These are phyloP conservation scores for Seira sanloemensis DNA, from an alignment of 2,888 invertebrate genomes.

Conservation along the genomic window DNA sequence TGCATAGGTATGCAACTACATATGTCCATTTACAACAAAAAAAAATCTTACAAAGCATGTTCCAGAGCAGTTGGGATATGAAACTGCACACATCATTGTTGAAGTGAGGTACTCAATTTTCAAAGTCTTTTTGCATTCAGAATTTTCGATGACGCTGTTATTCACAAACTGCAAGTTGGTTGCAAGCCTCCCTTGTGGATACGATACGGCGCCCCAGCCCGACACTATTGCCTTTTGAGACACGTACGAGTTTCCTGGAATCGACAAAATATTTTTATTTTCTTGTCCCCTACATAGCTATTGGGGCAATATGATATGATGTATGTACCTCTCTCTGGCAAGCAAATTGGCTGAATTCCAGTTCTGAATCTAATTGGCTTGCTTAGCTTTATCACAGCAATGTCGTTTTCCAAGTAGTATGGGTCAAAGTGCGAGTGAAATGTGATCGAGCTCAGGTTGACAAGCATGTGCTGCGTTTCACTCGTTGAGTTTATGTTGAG, in stretches of 20 bases:
- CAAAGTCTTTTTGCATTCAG: constrained; percentile 75
- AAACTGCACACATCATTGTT: constrained; percentile 76
- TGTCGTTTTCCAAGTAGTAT: constrained; percentile 76
- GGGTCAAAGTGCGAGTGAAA: constrained; percentile 76
- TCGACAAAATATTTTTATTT: too few species aligned
- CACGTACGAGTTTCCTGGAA: constrained; percentile 74
- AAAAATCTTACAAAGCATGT: constrained; percentile 76
- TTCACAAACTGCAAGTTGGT: constrained; percentile 75
- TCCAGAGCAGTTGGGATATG: constrained; percentile 75
- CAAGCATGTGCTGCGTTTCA: constrained; percentile 73
- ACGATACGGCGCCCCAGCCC: constrained; percentile 76
- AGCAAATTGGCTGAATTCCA: constrained; percentile 75
- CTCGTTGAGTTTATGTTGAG: constrained; percentile 74
- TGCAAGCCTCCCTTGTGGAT: constrained; percentile 75
- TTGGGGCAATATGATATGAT: too few species aligned
- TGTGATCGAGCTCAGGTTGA: constrained; percentile 74
- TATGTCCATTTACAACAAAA: background rate
- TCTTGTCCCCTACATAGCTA: too few species aligned
- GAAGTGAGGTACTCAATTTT: constrained; percentile 75
- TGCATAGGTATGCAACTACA: background rate
- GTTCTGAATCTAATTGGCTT: constrained; percentile 74
- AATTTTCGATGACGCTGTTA: constrained; percentile 75
- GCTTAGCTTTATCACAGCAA: constrained; percentile 75
- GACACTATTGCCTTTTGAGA: constrained; percentile 74
- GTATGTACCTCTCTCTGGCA: constrained; percentile 75